phyloP scores from a whole-genome alignment of 2,113 vertebrate genomes.

The Chaenocephalus aceratus region DNA sequence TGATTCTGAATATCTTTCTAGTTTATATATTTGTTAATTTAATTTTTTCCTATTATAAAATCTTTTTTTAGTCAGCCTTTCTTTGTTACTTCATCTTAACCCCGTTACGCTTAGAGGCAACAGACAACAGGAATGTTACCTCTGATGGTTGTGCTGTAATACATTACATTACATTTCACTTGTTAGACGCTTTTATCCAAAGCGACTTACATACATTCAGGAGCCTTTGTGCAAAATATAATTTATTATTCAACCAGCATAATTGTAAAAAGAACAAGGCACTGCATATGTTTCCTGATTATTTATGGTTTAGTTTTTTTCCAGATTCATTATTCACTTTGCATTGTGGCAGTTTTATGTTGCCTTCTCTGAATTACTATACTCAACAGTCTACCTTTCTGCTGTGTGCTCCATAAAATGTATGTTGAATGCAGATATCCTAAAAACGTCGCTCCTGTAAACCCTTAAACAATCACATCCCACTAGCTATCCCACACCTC shows the following conservation, averaged over 20 bases:
- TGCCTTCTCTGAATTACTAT: background rate
- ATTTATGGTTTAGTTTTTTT: background rate
- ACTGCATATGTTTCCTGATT: background rate
- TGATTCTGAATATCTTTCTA: too few species aligned
- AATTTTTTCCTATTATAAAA: too few species aligned
- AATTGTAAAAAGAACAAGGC: background rate
- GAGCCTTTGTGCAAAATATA: background rate
- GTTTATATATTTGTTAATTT: too few species aligned
- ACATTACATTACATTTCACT: too few species aligned
- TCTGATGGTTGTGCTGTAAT: background rate
- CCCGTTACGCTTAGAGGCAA: background rate
- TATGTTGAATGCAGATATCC: background rate
- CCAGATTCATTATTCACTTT: constrained; percentile 5
- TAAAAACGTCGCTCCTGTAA: constrained; percentile 28
- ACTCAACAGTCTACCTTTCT: background rate
- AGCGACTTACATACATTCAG: too few species aligned
- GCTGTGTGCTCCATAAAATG: background rate
- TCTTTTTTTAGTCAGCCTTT: too few species aligned
- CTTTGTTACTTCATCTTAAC: background rate
- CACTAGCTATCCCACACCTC: background rate
- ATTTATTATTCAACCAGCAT: background rate
- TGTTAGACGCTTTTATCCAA: too few species aligned
- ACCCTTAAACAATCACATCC: constrained; percentile 14
- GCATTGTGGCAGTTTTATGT: constrained; percentile 12
- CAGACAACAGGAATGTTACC: background rate